Base-by-base conservation (phyloP, 2,113 vertebrate species). In the Microcebus murinus region DNA sequence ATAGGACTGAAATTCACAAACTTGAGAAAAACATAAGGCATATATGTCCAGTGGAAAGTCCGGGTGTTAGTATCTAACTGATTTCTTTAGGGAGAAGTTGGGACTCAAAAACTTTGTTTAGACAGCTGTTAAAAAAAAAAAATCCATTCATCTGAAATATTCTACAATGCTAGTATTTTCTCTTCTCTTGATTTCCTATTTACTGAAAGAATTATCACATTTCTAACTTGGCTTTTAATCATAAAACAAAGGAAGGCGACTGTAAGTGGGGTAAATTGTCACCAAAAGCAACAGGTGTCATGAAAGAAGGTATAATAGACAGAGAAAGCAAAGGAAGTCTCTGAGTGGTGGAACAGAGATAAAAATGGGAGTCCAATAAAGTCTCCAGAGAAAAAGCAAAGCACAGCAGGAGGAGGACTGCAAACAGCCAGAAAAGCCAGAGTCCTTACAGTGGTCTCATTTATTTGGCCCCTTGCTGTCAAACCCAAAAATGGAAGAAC, bases 191-290 rank as follows among this genome's bases (percentile, higher is more conserved):
- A 63, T 8, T 39, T 48, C 39, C 55, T 80, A 13, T 83, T 68
- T 25, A 48, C 76, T 65, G 42, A 86, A 2, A 20, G 55, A 68
- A 95, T 48, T 15, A 25, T 8, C 20, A 9, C 3, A 21, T 76
- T 63, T 85, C 21, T 17, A 31, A 31, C 81, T 48, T 65, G 57
- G 27, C 61, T 80, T 91, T 65, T 61, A 70, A 57, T 73, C 76
- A 74, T 48, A 80, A 63, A 70, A 67, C 68, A 73, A 79, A 70
- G 70, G 13, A 83, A 82, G 25, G 52, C 31, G 81, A 61, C 57
- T 29, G 7, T 3, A 57, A 0, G 21, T 14, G 0, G 27, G 13
- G 45, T 1, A 17, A 42, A 36, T 11, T 21, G 61, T 61, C 14
- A 76, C 11, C 50, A 73, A 59, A 63, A 76, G 36, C 36, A 50